Evolutionary conservation across 2,113 vertebrate genomes (phyloP), one percentile per base, ranked within the genome.

Genomic region (Cebus imitator): DNA sequence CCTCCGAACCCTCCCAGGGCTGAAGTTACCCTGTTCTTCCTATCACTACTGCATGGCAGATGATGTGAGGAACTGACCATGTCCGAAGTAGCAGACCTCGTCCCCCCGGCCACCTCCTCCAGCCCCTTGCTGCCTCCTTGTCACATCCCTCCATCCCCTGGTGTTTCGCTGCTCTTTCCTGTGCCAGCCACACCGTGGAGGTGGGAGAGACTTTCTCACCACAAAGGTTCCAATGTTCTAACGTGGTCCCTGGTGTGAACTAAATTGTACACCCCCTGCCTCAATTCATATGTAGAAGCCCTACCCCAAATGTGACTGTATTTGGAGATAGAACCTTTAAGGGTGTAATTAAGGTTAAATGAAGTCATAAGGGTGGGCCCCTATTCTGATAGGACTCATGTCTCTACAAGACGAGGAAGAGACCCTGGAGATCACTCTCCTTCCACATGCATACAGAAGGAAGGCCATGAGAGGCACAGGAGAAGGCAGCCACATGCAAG

Each of bases 21-120:
- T 87, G 57, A n/a, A 89, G 52, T 32, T 68, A 17, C 43, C 64
- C 1, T 55, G 52, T 86, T 17, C 68, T 55, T 83, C 50, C 70
- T 37, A 2, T 35, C 16, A 21, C 85, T 64, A 58, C 48, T 20
- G 5, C 40, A 2, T 0, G 40, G 90, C 75, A 72, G 68, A 61
- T n/a, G 40, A 25, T 25, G 45, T 1, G 13, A 82, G 57, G 50
- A 48, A 17, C 64, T 7, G n/a, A 61, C 30, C 11, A 6, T 8
- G 32, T 18, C 45, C 4, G 4, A 43, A 0, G 0, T 1, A n/a
- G 2, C 57, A 50, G 40, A 50, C 2, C 68, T 92, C 3, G 1
- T 10, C 14, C 11, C 35, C 76, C 61, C 2, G 37, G 66, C 30
- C 30, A 35, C 4, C 9, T 35, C n/a, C 50, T 52, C 45, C 21